Conservation (phyloP, 2,113 vertebrate genomes). For the Phylloscopus trochilus region DNA sequence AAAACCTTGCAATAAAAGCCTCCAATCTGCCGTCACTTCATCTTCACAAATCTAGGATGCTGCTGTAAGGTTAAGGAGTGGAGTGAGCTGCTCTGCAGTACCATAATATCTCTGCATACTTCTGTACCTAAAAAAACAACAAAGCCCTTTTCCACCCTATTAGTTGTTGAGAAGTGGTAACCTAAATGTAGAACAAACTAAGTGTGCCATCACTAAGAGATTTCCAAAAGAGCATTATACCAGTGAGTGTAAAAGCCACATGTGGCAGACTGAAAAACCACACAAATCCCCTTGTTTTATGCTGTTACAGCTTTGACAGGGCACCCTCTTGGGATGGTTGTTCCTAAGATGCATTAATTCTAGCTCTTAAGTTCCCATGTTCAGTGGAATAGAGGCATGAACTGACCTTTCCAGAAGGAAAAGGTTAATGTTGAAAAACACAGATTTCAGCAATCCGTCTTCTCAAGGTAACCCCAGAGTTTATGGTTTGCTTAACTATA, state of each 20-base stretch:
- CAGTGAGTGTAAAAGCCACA: not conserved
- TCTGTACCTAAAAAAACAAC: not conserved
- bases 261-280: not conserved
- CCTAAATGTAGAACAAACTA: slow-evolving; percentile 4
- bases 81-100: not conserved
- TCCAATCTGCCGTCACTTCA: not conserved
- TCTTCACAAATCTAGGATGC: not conserved
- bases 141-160: not conserved
- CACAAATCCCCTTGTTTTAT: not conserved
- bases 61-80: not conserved
- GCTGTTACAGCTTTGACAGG: not conserved
- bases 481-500: slow-evolving; percentile 26
- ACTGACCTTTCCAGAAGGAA: slow-evolving; percentile 24
- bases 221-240: not conserved
- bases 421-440: slow-evolving; percentile 12
- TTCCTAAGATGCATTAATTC: slow-evolving; percentile 31
- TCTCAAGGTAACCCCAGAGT: not conserved
- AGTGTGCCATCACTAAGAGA: not conserved
- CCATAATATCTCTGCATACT: not conserved
- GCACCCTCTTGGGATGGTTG: not conserved
- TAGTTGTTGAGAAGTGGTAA: not conserved
- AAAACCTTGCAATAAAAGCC: not conserved
- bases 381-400: not conserved
- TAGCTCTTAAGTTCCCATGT: not conserved
- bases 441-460: not conserved